Evolutionary conservation across 2,113 vertebrate genomes (phyloP).

Genomic region (Merops nubicus): DNA sequence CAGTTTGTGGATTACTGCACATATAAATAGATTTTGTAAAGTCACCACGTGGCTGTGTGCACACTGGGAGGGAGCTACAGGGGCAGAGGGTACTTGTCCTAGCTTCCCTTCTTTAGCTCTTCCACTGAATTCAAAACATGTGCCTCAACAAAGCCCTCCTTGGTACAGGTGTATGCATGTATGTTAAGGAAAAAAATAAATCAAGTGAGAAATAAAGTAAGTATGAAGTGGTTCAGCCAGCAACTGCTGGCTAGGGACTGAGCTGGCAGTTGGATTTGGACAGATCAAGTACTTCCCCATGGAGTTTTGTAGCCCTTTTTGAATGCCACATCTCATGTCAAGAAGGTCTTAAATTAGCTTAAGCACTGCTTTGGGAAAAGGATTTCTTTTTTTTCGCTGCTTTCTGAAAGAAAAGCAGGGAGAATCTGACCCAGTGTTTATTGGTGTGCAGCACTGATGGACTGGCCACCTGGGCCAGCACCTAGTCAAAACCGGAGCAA

Average conservation of each 20-base stretch:
- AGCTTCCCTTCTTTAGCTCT: not conserved
- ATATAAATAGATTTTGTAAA: not conserved
- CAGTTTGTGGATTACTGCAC: not conserved
- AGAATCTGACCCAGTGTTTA: accelerated
- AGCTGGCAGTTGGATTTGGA: not conserved
- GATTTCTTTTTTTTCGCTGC: not conserved
- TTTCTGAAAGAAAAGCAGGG: not conserved
- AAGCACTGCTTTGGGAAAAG: not conserved
- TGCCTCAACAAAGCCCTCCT: not conserved
- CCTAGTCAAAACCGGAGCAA: not conserved
- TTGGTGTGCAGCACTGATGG: not conserved
- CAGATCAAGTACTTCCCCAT: not conserved
- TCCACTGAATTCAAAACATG: not conserved
- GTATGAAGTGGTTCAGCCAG: not conserved
- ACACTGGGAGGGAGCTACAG: not conserved
- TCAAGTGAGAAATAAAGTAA: not conserved
- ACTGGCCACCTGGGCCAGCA: not conserved
- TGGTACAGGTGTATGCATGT: not conserved
- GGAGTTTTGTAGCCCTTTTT: not conserved
- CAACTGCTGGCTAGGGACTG: not conserved
- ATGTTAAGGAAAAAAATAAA: not conserved
- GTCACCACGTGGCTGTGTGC: not conserved
- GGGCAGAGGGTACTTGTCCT: not conserved
- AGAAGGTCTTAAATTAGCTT: not conserved
- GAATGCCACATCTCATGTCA: not conserved